Base-by-base conservation (phyloP, 2,888 invertebrate species). In the Philhelius pedissequus region DNA sequence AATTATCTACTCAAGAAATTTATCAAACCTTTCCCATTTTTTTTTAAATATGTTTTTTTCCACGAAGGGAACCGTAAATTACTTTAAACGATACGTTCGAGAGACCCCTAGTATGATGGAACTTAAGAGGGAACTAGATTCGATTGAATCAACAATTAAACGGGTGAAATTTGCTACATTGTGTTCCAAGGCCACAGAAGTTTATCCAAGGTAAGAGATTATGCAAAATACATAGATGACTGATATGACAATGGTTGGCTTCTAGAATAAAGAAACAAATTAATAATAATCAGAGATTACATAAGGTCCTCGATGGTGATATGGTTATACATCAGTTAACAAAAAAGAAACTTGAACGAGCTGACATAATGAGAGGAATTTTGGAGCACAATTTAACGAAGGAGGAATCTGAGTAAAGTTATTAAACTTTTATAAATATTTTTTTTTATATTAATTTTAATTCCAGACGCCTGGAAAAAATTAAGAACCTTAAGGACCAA, bases 41-140 rank as follows among this genome's bases (percentile, higher is more conserved):
- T 32, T 25, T 20, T 40, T 50, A 18, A 38, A 13, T 25, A 38
- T 76, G 64, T 52, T 68, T n/a, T 18, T 40, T 45, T 73, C 64
- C 70, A 69, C 83, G 86, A 84, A 86, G 68, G 87, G 84, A 76
- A 81, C 86, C 68, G 62, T 80, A 48, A 50, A 83, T 52, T 78
- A 89, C 58, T 77, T 88, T 11, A 88, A 89, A 58, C 90, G 90
- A 6, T 92, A 91, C 81, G 88, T 90, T 7, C 89, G 91, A 0
- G 91, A 91, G 86, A 91, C 92, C 0, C 82, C 87, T n/a, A 90
- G 90, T 77, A 92, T 92, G 91, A 52, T 88, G 45, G 87, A 89
- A 3, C 87, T 91, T 3, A 90, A 90, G 60, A 71, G 86, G 50
- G 88, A 90, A 32, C 77, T 90, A 4, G 90, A 91, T 62, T 86